These are phyloP conservation scores for Nomada flava DNA, from an alignment of 2,888 invertebrate genomes.

Conservation along the genomic window DNA sequence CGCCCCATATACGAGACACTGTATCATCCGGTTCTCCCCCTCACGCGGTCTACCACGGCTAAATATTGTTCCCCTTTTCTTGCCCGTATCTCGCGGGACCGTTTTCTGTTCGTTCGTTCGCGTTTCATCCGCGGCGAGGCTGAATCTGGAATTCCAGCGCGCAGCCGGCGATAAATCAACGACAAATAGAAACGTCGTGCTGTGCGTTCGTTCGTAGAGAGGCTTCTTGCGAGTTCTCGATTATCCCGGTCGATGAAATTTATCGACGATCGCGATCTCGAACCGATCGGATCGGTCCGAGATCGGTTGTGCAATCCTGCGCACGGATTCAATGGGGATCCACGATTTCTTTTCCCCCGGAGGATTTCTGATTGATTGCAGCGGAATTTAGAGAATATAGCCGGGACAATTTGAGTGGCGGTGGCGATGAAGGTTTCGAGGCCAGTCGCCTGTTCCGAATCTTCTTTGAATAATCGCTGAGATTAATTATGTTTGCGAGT, in stretches of 20 bases:
- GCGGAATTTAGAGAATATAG: too few species aligned
- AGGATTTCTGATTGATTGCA: too few species aligned
- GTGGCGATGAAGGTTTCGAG: neutral
- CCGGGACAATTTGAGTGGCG: too few species aligned
- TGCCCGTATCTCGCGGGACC: constrained; percentile 19
- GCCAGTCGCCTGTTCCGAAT: neutral
- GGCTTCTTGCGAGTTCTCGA: constrained; percentile 57
- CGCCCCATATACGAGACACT: constrained; percentile 48
- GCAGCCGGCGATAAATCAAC: constrained; percentile 72
- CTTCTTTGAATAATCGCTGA: neutral
- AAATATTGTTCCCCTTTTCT: constrained; percentile 55
- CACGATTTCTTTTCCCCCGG: too few species aligned
- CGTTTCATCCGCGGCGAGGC: constrained; percentile 34
- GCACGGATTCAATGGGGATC: too few species aligned
- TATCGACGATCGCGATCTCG: constrained; percentile 72
- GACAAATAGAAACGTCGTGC: constrained; percentile 74
- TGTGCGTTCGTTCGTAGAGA: constrained; percentile 56
- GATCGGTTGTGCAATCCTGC: too few species aligned
- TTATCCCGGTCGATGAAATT: constrained; percentile 71
- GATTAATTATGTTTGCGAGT: neutral
- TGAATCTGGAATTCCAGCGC: constrained; percentile 72
- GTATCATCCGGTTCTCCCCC: constrained; percentile 44
- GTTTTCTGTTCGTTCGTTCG: constrained; percentile 28
- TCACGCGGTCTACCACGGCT: neutral
- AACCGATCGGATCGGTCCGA: constrained; percentile 58